A percentile compares a stretch with the other conserved stretches of the same genome.
Evolutionary conservation across 2,113 vertebrate genomes (phyloP).

Genomic region (Spea bombifrons): DNA sequence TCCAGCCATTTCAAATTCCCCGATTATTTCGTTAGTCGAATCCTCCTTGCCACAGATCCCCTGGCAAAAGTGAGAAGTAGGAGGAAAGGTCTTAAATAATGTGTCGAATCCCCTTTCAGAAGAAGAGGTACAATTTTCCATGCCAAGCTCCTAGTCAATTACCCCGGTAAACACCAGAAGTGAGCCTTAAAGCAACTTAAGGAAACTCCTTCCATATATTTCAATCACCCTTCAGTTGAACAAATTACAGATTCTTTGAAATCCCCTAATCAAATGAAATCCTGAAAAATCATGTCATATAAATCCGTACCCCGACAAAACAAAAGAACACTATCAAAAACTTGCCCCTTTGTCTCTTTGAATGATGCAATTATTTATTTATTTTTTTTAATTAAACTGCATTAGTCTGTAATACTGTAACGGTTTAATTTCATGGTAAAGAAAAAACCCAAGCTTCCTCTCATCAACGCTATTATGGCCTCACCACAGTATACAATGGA

Average conservation of each 20-base stretch:
- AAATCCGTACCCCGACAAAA: background rate
- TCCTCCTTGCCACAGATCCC: background rate
- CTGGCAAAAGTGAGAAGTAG: slow-evolving; percentile 42
- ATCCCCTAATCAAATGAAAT: slow-evolving; percentile 18
- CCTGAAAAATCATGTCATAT: slow-evolving; percentile 1
- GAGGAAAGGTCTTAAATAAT: slow-evolving; percentile 32
- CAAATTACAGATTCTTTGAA: slow-evolving; percentile 6
- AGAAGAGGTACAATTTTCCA: slow-evolving; percentile 52
- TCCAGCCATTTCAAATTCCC: slow-evolving; percentile 47
- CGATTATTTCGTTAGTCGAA: slow-evolving; percentile 51
- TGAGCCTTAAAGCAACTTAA: slow-evolving; percentile 17
- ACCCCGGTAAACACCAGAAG: slow-evolving; percentile 20
- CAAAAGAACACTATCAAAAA: background rate
- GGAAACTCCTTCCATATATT: slow-evolving; percentile 19
- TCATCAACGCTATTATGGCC: slow-evolving; percentile 52
- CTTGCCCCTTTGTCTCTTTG: slow-evolving; percentile 1
- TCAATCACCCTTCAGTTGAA: slow-evolving; percentile 36
- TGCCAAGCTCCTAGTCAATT: slow-evolving; percentile 28
- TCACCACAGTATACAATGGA: slow-evolving; percentile 49
- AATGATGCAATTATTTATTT: slow-evolving; percentile 1
- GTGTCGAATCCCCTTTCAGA: slow-evolving; percentile 31
- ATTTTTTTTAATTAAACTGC: slow-evolving; percentile 58
- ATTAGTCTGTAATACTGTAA: slow-evolving; percentile 49
- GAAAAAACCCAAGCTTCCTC: slow-evolving; percentile 51
- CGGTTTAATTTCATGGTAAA: slow-evolving; percentile 50